phyloP scores from a whole-genome alignment of 1,140 invertebrate genomes.

The Tribolium madens region DNA sequence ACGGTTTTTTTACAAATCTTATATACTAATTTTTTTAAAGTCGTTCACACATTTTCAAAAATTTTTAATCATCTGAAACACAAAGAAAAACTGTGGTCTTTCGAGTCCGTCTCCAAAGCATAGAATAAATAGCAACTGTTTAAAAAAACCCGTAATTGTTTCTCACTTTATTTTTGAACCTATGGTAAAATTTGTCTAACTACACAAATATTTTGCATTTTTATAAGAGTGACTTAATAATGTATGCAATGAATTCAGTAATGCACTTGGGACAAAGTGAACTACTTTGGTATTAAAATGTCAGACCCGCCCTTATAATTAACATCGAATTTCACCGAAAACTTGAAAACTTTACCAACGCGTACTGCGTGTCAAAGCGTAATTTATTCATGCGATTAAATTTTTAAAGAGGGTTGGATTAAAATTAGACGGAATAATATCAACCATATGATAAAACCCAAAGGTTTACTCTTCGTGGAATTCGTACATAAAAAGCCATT shows the following conservation, averaged over 20 bases:
- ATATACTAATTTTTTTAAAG: too few species aligned
- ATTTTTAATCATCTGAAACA: too few species aligned
- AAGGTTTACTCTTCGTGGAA: slow-evolving; percentile 6
- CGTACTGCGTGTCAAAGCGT: slow-evolving; percentile 1
- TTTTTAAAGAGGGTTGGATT: slow-evolving; percentile 28
- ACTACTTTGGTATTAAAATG: slow-evolving; percentile 13
- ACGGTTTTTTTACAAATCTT: too few species aligned
- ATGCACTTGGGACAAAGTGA: background rate
- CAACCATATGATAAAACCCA: slow-evolving; percentile 27
- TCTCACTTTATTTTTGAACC: too few species aligned
- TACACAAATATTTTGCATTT: too few species aligned
- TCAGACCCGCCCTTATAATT: slow-evolving; percentile 7
- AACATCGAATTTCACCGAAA: background rate
- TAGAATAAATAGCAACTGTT: too few species aligned
- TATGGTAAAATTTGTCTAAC: too few species aligned
- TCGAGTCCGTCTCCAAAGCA: too few species aligned
- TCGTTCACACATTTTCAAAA: too few species aligned
- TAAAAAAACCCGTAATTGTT: too few species aligned
- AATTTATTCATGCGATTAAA: slow-evolving; percentile 27
- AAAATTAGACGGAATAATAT: slow-evolving; percentile 11
- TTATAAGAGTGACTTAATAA: background rate
- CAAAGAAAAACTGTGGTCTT: too few species aligned
- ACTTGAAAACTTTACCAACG: background rate
- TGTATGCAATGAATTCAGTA: background rate
- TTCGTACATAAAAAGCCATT: slow-evolving; percentile 18